phyloP scores from a whole-genome alignment of 35 echinoderm and acorn worm genomes.

The Patiria miniata region DNA sequence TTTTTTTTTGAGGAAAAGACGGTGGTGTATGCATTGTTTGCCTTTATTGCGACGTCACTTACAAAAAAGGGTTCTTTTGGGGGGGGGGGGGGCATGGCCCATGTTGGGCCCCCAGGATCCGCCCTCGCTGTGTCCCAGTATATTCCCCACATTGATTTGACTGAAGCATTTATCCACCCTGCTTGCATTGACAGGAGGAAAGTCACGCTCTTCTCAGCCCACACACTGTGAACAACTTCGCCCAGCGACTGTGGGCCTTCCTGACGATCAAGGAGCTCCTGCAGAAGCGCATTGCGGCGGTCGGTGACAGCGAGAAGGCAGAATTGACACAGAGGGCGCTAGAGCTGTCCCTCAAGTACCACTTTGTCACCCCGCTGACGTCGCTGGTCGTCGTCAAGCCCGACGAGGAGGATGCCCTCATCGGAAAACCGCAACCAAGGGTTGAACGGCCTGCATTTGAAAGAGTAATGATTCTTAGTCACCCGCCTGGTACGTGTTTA shows the following conservation, averaged over 20 bases:
- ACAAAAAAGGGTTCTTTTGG: no score
- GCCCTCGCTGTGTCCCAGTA: no score
- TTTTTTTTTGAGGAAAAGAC: no score
- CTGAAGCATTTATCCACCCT: no score
- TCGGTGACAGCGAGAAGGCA: conserved; percentile 29
- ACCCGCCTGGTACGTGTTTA: neutral
- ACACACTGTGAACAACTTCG: conserved; percentile 68
- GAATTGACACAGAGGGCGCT: conserved; percentile 57
- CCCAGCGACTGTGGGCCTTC: conserved; percentile 90
- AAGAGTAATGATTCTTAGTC: neutral
- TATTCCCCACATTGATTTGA: no score
- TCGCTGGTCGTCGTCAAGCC: conserved; percentile 87
- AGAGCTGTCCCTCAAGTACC: conserved; percentile 86
- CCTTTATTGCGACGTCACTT: no score
- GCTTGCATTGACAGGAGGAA: no score
- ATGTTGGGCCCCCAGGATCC: no score
- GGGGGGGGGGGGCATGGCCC: no score
- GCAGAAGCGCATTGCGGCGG: conserved; percentile 34
- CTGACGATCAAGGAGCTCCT: conserved; percentile 86
- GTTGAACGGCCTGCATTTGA: no score
- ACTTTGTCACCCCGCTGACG: conserved; percentile 91
- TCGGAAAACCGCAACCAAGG: no score
- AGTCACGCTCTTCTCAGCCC: conserved; percentile 4
- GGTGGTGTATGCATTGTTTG: no score
- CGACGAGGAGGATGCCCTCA: conserved; percentile 22